Evolutionary conservation across 2,888 invertebrate genomes (phyloP).

Genomic region (Rotaria socialis): DNA sequence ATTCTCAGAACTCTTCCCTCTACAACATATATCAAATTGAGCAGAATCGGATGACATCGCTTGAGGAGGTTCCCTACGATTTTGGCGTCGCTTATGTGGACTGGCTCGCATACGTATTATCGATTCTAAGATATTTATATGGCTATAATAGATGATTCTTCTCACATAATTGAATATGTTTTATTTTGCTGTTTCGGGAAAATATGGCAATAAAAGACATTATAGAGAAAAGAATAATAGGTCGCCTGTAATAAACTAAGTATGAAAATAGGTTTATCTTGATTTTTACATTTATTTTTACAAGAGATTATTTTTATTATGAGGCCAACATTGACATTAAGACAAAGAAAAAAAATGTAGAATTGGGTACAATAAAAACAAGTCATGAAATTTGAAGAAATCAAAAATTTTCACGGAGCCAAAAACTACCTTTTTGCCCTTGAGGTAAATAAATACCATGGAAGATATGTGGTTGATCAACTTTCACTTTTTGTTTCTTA

Average conservation of each 20-base stretch:
- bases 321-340: background rate
- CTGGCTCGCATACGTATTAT: no score
- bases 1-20: no score
- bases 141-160: background rate
- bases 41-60: no score
- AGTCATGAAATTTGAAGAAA: background rate
- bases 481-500: background rate
- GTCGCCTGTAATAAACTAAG: background rate
- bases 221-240: background rate
- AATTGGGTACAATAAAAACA: no score
- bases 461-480: background rate
- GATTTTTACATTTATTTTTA: background rate
- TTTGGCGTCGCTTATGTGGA: no score
- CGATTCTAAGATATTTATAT: no score
- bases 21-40: no score
- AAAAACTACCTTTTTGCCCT: background rate
- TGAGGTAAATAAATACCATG: background rate
- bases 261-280: background rate
- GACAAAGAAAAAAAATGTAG: background rate
- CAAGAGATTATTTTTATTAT: background rate
- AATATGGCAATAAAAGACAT: background rate
- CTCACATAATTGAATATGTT: no score
- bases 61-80: no score
- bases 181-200: background rate
- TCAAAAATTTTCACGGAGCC: background rate